Percentiles rank a stretch among this genome's conserved stretches.
These are phyloP conservation scores for Cyclargus thomasi DNA, from an alignment of 1,140 invertebrate genomes.

Conservation along the genomic window DNA sequence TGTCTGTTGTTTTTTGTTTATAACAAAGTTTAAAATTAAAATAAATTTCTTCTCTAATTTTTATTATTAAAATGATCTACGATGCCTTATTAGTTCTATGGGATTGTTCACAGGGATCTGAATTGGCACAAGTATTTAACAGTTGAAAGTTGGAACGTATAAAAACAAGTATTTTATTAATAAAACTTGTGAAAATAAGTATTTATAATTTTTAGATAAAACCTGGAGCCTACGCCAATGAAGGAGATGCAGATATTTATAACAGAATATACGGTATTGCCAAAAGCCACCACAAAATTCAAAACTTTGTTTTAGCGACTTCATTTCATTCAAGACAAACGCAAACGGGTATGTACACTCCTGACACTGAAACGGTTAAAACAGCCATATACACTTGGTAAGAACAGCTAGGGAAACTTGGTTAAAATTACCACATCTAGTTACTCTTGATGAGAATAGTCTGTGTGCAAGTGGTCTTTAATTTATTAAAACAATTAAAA, in stretches of 20 bases:
- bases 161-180: not conserved
- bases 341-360: slow-evolving; percentile 41
- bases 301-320: slow-evolving; percentile 48
- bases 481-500: too few relatives aligned
- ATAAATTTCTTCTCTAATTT: not conserved
- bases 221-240: slow-evolving; percentile 38
- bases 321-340: slow-evolving; percentile 50
- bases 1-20: too few relatives aligned
- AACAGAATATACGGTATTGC: slow-evolving; percentile 54
- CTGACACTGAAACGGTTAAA: too few relatives aligned
- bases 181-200: too few relatives aligned
- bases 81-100: slow-evolving; percentile 66
- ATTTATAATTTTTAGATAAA: slow-evolving; percentile 32
- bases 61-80: slow-evolving; percentile 55
- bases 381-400: too few relatives aligned
- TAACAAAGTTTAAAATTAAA: too few relatives aligned
- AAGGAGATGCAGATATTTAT: slow-evolving; percentile 56
- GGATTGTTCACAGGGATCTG: slow-evolving; percentile 51
- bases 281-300: slow-evolving; percentile 56
- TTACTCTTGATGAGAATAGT: too few relatives aligned
- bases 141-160: not conserved
- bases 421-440: too few relatives aligned
- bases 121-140: slow-evolving; percentile 33
- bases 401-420: too few relatives aligned
- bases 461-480: too few relatives aligned